Conservation (phyloP, 2,113 vertebrate species). For the Physeter macrocephalus region DNA sequence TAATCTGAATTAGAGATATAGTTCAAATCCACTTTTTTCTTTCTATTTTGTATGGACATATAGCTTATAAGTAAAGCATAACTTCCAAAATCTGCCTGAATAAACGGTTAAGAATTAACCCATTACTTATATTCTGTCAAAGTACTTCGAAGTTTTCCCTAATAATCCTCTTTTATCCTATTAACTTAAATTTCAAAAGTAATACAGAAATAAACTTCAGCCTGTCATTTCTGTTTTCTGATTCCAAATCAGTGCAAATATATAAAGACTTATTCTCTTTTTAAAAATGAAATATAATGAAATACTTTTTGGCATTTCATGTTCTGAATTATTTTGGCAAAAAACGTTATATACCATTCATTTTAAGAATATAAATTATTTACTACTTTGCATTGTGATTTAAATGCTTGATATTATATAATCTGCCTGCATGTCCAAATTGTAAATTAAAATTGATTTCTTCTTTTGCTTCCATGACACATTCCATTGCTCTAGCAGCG, state of each 20-base stretch:
- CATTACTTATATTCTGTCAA: background rate
- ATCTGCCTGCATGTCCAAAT: background rate
- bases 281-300: background rate
- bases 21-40: background rate
- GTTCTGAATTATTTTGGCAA: background rate
- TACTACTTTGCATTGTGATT: background rate
- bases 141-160: background rate
- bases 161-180: background rate
- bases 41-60: background rate
- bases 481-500: background rate
- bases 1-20: constrained; percentile 21
- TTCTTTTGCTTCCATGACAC: background rate
- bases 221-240: background rate
- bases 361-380: background rate
- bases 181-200: background rate
- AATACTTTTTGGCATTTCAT: background rate
- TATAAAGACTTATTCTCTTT: background rate
- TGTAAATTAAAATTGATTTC: background rate
- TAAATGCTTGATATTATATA: background rate
- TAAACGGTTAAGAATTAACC: background rate
- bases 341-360: background rate
- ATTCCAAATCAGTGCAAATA: background rate
- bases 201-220: background rate
- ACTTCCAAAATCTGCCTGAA: background rate
- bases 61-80: background rate